A percentile compares a stretch with the other conserved stretches of the same genome.
These are phyloP conservation scores for Eristalis pertinax DNA, from an alignment of 2,888 invertebrate genomes.

Conservation along the genomic window DNA sequence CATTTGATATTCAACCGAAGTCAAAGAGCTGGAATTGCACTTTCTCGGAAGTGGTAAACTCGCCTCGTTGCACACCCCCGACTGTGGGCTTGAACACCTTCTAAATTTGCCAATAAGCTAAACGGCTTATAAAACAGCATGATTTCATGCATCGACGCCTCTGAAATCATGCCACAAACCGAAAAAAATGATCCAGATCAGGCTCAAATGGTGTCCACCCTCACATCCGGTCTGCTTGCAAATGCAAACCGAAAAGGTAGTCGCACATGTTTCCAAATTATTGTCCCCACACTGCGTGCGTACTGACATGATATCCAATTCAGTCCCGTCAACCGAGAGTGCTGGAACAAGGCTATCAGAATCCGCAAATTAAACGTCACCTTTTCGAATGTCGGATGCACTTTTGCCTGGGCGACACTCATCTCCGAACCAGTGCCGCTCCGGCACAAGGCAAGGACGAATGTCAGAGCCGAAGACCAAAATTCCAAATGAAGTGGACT, in stretches of 20 bases:
- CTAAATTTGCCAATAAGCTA: too few relatives aligned
- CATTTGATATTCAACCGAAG: too few relatives aligned
- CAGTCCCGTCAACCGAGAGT: neutral
- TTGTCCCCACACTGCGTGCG: neutral
- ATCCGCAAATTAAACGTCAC: constrained; percentile 46
- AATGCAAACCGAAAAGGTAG: neutral
- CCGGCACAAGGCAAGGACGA: neutral
- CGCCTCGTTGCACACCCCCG: too few relatives aligned
- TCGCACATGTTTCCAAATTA: neutral
- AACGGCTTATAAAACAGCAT: too few relatives aligned
- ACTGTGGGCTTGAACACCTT: too few relatives aligned
- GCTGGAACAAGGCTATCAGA: neutral
- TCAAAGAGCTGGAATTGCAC: too few relatives aligned
- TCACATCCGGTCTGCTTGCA: neutral
- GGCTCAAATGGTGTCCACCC: neutral
- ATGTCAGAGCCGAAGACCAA: constrained; percentile 24
- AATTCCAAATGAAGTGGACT: constrained; percentile 49
- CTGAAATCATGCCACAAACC: too few relatives aligned
- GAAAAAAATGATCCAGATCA: neutral
- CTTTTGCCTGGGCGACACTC: constrained; percentile 14
- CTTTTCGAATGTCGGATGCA: constrained; percentile 21
- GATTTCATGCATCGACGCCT: too few relatives aligned
- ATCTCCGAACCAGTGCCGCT: constrained; percentile 6
- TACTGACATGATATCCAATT: neutral
- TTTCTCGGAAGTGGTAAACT: too few relatives aligned